Base-by-base conservation (phyloP, 2,113 vertebrate genomes). In the Chitala chitala region DNA sequence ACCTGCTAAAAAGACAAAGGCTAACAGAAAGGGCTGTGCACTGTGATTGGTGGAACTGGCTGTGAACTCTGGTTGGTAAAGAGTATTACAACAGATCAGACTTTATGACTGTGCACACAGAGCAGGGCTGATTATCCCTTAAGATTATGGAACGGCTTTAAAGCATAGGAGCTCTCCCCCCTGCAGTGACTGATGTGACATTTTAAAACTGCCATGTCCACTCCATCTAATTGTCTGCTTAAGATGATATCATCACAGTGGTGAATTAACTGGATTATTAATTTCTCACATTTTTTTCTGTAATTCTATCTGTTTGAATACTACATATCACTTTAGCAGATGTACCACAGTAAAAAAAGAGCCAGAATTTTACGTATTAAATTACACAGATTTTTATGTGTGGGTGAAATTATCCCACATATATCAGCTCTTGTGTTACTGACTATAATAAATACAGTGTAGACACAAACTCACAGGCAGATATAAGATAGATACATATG, bases 231-330 rank as follows among this genome's bases (percentile, higher is more conserved):
- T 33, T 63, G 64, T 68, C 64, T 42, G 12, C 20, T 24, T 29
- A 42, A 66, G 42, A 44, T 44, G 38, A 44, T 13, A 48, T 68
- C 64, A 46, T n/a, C 29, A 12, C 42, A 10, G 40, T 38, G 40
- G 12, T 15, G 42, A 29, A 68, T 68, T 68, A 48, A 68, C 26
- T 26, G 40, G 42, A 48, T 48, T 29, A 44, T 68, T 48, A 68
- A 46, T 68, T 68, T 46, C 12, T 68, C 13, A 26, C 22, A 44
- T 68, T 68, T 68, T 68, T 22, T 33, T 20, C 24, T 26, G 24
- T 68, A 68, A 68, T 29, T 48, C 17, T 55, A 48, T 29, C 64
- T n/a, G 20, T 68, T 48, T 68, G 26, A 48, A 48, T 68, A 68
- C 29, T 68, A 15, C 15, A 5, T 5, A 7, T 13, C 15, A 24